Conservation (phyloP, 2,113 vertebrate genomes). For the Tamias sibiricus region DNA sequence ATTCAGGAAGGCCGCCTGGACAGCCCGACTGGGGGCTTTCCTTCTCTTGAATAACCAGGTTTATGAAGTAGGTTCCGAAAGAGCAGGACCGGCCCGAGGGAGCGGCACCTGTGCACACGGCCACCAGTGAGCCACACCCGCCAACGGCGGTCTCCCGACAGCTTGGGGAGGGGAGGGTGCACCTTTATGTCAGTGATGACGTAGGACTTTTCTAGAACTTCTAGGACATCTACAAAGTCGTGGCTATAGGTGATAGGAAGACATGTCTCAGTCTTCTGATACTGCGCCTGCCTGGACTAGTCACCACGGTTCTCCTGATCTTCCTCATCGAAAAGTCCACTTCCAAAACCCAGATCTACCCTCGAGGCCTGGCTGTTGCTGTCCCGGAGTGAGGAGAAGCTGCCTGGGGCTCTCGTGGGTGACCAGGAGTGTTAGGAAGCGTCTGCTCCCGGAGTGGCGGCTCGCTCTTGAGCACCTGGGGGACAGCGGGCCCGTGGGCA, state of each 20-base stretch:
- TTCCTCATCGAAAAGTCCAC: not conserved
- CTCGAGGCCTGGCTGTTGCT: not conserved
- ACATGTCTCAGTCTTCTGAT: not conserved
- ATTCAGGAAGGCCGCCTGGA: not conserved
- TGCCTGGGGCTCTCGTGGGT: not conserved
- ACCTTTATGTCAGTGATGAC: not conserved
- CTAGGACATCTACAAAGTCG: not conserved
- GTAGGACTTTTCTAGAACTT: constrained; percentile 10
- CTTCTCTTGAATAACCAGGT: accelerated
- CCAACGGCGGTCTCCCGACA: accelerated
- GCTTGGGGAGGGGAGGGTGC: not conserved
- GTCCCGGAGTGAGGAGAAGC: not conserved
- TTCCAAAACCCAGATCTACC: not conserved
- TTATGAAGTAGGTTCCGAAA: not conserved
- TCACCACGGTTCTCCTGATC: not conserved
- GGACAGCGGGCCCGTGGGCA: not conserved
- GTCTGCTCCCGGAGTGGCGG: not conserved
- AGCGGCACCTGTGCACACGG: accelerated
- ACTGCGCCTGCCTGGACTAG: not conserved
- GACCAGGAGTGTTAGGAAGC: not conserved
- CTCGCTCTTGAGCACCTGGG: not conserved
- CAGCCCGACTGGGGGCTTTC: not conserved
- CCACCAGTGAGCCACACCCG: not conserved
- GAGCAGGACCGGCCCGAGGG: no score
- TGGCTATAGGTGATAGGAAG: not conserved